phyloP scores from a whole-genome alignment of 2,888 invertebrate species.

The Omphaloscelis lunosa region DNA sequence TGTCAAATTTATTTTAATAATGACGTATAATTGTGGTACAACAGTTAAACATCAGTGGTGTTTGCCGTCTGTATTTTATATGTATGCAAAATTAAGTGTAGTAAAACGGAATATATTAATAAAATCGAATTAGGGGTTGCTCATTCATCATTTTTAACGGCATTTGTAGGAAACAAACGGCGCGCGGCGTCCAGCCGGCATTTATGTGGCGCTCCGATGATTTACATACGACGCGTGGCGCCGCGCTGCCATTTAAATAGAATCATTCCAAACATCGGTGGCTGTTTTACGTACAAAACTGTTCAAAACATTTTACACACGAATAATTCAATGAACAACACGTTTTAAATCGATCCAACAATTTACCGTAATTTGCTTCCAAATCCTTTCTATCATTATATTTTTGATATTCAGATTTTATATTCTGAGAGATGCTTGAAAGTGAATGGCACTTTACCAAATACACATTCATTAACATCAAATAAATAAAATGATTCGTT shows the following conservation, averaged over 20 bases:
- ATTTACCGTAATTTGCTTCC: conserved; percentile 38
- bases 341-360: conserved; percentile 59
- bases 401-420: conserved; percentile 4
- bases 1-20: conserved; percentile 28
- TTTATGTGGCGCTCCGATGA: conserved; percentile 68
- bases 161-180: conserved; percentile 70
- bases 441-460: conserved; percentile 2
- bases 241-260: conserved; percentile 68
- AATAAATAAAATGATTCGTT: conserved; percentile 18
- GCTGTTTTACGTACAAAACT: conserved; percentile 78
- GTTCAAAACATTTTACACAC: conserved; percentile 53
- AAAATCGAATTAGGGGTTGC: conserved; percentile 67
- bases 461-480: conserved; percentile 2
- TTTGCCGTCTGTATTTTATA: conserved; percentile 39
- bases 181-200: conserved; percentile 62
- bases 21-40: neutral
- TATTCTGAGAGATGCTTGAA: neutral
- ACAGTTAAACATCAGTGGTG: conserved; percentile 68
- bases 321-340: conserved; percentile 57
- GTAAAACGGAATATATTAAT: conserved; percentile 57
- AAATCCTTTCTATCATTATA: conserved; percentile 31
- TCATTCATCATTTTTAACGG: conserved; percentile 80
- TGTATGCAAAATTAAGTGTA: conserved; percentile 38
- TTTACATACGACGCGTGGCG: conserved; percentile 77
- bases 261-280: conserved; percentile 78